phyloP scores from a whole-genome alignment of 2,113 vertebrate genomes.

The Osmerus eperlanus region DNA sequence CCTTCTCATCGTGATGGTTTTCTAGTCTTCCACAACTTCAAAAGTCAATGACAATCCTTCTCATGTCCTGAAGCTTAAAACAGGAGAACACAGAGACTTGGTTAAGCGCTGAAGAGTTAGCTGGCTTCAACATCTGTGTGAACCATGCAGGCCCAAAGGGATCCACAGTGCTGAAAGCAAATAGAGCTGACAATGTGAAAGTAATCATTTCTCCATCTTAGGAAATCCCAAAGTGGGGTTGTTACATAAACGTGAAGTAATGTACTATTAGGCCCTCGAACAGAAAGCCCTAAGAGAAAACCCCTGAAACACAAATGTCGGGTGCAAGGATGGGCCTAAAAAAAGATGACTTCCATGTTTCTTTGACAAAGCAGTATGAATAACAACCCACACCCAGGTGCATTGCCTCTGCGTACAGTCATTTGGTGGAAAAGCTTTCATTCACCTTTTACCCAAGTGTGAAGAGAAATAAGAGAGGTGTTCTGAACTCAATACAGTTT shows the following conservation, averaged over 20 bases:
- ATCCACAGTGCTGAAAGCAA: slow-evolving; percentile 17
- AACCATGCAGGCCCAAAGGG: background rate
- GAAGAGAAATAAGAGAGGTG: background rate
- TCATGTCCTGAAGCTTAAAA: slow-evolving; percentile 1
- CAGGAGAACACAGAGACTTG: background rate
- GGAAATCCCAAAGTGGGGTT: slow-evolving; percentile 38
- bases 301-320: slow-evolving; percentile 62
- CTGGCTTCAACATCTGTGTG: slow-evolving; percentile 1
- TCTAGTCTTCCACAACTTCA: background rate
- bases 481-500: background rate
- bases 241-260: slow-evolving; percentile 44
- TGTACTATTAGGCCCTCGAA: slow-evolving; percentile 47
- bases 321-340: slow-evolving; percentile 13
- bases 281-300: slow-evolving; percentile 49
- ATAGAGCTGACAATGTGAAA: slow-evolving; percentile 24
- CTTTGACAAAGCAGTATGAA: slow-evolving; percentile 3
- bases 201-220: slow-evolving; percentile 36
- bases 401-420: background rate
- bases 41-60: background rate
- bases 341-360: slow-evolving; percentile 24
- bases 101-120: background rate
- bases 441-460: background rate
- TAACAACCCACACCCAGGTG: background rate
- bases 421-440: background rate
- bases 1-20: too few species aligned